Base-by-base conservation (phyloP, 2,113 vertebrate species). In the Aspiorhynchus laticeps region DNA sequence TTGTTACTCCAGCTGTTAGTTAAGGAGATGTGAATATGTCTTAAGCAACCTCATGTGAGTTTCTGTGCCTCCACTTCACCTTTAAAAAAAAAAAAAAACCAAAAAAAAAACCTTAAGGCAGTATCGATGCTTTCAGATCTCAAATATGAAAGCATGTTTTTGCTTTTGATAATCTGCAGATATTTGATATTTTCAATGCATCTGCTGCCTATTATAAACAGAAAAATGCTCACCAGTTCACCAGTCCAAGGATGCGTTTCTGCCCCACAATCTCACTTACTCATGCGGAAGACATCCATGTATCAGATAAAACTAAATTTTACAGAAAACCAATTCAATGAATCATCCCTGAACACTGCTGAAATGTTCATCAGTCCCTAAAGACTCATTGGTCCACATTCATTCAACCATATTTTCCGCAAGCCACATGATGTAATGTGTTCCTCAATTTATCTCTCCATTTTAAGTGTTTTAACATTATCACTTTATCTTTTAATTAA, bases 401-500 rank as follows among this genome's bases (percentile, higher is more conserved):
- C n/a, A 43, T 43, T 24, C 38, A 74, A 43, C n/a, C 10, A 38
- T 21, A 74, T 43, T 43, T 74, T n/a, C 21, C 5, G 5, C 38
- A n/a, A n/a, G 5, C n/a, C 24, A 74, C 11, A 6, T 79, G 77
- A 36, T 59, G 17, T 33, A 31, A 53, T 51, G 46, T 79, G 4
- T 24, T n/a, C 17, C 21, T 73, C 21, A 24, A 4, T 73, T 73
- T 41, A 73, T 41, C 33, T 38, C 8, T 71, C 67, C 21, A 12
- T 41, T 33, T 31, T 36, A 74, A 10, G 38, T 43, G 71, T 38
- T 41, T 74, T 43, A 74, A 74, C 38, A 43, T 2, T 38, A 43
- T 74, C 36, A 5, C 71, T 43, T 74, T 21, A n/a, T 43, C 38
- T 74, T 74, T 74, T 74, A 74, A 43, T 74, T 74, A 74, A 73